Base-by-base conservation (phyloP, 23 tunicate species). In the Aplidium turbinatum region DNA sequence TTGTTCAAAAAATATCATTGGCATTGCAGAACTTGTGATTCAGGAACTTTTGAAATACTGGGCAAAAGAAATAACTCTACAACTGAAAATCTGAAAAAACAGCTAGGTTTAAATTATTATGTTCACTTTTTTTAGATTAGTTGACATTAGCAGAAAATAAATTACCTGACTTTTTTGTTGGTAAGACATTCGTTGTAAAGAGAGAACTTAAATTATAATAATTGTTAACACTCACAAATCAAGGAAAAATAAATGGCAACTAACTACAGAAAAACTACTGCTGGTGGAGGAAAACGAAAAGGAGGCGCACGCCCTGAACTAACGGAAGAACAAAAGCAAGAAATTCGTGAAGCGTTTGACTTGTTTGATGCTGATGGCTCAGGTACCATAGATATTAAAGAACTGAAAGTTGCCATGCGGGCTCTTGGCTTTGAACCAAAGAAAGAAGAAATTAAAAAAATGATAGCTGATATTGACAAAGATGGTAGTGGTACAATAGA, bases 351-450 rank as follows among this genome's bases (percentile, higher is more conserved):
- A 82, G 99, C 99, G 21, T 94, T 94, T 82, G 99, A 94, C 72
- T 73, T 94, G 38, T 94, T 94, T 71, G 99, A 94, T 77, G 80
- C 99, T 1, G 99, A 94, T 63, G 99, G 99, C 3, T 86, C 99
- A 4, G 99, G 99, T 45, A 94, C 87, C 31, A 94, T 94, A 31
- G 94, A 94, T 55, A 83, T 94, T 40, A 94, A 94, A 55, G 99
- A 94, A 57, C 29, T 94, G 47, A 94, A 94, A 47, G 97, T 89
- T 32, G 99, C 99, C 34, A 95, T 95, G 99, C 54, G 99, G 38
- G 99, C 99, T 28, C 70, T 95, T 29, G 99, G 99, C 0, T 95
- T 95, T 63, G 99, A 95, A 68, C 99, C 99, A 19, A 95, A 89
- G 47, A 95, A 95, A 68, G 99, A 95, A 83, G 99, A 95, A 79